Evolutionary conservation across 2,888 invertebrate species (phyloP), one percentile per base, ranked within the genome.

Genomic region (Himalopsyche anomala): DNA sequence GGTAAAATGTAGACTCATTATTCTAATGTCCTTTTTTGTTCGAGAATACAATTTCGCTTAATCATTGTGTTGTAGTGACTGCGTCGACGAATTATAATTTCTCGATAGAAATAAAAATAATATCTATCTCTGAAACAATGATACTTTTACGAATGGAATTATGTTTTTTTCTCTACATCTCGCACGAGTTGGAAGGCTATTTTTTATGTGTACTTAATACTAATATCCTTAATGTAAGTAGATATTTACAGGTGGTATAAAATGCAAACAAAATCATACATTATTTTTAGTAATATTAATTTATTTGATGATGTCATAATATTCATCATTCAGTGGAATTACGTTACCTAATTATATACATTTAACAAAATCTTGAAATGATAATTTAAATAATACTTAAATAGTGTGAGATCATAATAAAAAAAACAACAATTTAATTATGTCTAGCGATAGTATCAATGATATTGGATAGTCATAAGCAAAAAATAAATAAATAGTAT

Each of bases 21-120:
- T 62, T 62, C 19, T 62, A 19, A 62, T 62, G 62, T 62, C 62
- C 19, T 62, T 62, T 62, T 62, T 62, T 62, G 62, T 62, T 62
- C 62, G 19, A 62, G 62, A 62, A 62, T 62, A 62, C 62, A 19
- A 62, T 62, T 62, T 62, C 62, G 62, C 62, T 62, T 62, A 62
- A 19, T 62, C 62, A 62, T 62, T 62, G 62, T 62, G 62, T 62
- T 62, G 62, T 62, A 62, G 62, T 4, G 62, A 62, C 62, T 62
- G 19, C n/a, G 62, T 62, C 62, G 62, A 19, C 19, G 62, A 28
- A 62, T 62, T 62, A 62, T 62, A 62, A 62, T 62, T 62, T 62
- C 62, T 62, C 62, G 62, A 62, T 62, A 62, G 62, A 62, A 62
- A 62, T 62, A 62, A 62, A 62, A 62, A 62, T 62, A 62, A 62